These are phyloP conservation scores for Okapia johnstoni DNA, from an alignment of 2,113 vertebrate genomes.

Conservation along the genomic window DNA sequence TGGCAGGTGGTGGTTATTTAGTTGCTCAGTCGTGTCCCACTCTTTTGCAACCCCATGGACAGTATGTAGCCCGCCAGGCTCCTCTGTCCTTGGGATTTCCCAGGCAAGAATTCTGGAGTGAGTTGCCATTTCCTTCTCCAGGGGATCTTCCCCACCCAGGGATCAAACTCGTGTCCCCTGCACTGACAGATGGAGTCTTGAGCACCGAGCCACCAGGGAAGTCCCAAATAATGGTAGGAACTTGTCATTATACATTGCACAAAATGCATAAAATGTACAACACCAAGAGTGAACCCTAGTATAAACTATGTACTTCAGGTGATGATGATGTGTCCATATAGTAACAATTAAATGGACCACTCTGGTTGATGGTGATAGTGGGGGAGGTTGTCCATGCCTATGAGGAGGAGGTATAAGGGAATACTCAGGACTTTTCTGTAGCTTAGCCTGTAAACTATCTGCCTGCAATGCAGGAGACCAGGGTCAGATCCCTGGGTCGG, in stretches of 20 bases:
- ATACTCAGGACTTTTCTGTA: neutral
- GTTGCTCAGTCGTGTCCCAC: neutral
- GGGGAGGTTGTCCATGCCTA: neutral
- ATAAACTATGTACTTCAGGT: neutral
- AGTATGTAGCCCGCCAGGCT: neutral
- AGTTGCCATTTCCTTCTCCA: neutral
- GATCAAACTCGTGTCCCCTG: neutral
- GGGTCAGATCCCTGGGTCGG: rapidly evolving
- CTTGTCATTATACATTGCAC: neutral
- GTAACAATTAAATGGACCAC: neutral
- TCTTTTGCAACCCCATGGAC: neutral
- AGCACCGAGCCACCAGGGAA: neutral
- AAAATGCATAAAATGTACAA: neutral
- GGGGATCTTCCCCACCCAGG: neutral
- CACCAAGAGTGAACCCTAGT: neutral
- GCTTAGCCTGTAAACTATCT: neutral
- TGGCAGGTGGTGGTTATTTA: neutral
- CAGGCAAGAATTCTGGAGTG: neutral
- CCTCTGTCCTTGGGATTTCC: neutral
- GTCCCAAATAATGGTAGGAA: neutral
- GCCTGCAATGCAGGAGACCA: neutral
- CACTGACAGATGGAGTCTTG: neutral
- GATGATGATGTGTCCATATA: neutral
- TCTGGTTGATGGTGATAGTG: neutral
- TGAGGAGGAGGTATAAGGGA: neutral